Percentiles rank a stretch among this genome's conserved stretches.
These are phyloP conservation scores for Pithys albifrons DNA, from an alignment of 2,113 vertebrate genomes.

Conservation along the genomic window DNA sequence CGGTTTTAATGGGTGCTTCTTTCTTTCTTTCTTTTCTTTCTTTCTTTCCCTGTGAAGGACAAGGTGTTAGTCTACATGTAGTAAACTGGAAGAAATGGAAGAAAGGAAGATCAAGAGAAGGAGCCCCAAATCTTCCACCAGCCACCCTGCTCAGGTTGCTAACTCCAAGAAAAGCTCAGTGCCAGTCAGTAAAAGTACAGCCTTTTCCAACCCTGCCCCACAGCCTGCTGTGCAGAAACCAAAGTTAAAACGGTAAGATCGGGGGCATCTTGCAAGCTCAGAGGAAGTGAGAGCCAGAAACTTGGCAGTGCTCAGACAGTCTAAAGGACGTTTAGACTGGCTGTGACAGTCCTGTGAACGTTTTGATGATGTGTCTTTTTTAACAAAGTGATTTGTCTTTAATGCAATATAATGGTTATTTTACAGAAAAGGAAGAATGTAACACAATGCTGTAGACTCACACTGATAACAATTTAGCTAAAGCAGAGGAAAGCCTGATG, in stretches of 20 bases:
- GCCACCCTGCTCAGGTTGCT: constrained; percentile 74
- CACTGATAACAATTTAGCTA: neutral
- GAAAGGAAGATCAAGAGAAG: constrained; percentile 91
- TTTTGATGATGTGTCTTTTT: neutral
- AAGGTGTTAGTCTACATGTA: constrained; percentile 11
- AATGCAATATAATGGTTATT: neutral
- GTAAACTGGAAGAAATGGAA: constrained; percentile 81
- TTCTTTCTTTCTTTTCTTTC: neutral
- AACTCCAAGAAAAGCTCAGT: constrained; percentile 79
- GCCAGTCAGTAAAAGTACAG: constrained; percentile 80
- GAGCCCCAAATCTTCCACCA: constrained; percentile 85
- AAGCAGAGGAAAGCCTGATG: neutral
- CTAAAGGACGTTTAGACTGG: neutral
- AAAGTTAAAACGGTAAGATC: constrained; percentile 84
- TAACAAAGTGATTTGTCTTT: neutral
- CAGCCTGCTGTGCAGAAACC: constrained; percentile 83
- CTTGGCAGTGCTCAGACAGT: neutral
- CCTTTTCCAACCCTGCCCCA: constrained; percentile 78
- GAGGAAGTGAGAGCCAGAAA: neutral
- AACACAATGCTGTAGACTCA: neutral
- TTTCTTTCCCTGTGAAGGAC: neutral
- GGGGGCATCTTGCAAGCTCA: neutral
- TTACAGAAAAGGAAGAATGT: neutral
- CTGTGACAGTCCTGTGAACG: neutral
- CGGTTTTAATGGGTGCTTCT: neutral